phyloP scores from a whole-genome alignment of 1,140 invertebrate species.

The fruit fly (Drosophila melanogaster) region DNA sequence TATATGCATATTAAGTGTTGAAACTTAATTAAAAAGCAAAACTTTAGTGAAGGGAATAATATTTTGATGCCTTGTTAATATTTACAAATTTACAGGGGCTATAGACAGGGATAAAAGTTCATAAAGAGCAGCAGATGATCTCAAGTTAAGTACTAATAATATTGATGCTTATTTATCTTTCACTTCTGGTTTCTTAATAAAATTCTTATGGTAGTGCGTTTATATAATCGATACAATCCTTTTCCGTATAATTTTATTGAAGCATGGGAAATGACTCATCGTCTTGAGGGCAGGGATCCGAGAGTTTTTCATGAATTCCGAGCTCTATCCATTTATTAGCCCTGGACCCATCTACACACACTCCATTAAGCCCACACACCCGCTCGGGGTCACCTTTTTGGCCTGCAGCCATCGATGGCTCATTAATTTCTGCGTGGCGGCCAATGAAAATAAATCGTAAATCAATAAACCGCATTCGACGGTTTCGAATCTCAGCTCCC shows the following conservation, averaged over 20 bases:
- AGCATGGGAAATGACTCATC: conserved; percentile 27
- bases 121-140: not conserved
- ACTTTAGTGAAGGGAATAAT: conserved; percentile 29
- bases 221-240: not conserved
- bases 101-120: conserved; percentile 7
- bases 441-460: conserved; percentile 81
- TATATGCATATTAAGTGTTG: not conserved
- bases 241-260: not conserved
- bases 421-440: conserved; percentile 71
- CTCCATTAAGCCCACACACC: conserved; percentile 56
- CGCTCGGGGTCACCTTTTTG: conserved; percentile 66
- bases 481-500: not conserved
- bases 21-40: conserved; percentile 40
- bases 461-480: conserved; percentile 71
- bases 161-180: not conserved
- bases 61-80: conserved; percentile 24
- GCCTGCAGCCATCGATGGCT: conserved; percentile 65
- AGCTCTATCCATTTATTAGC: conserved; percentile 53
- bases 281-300: not conserved
- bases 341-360: conserved; percentile 20
- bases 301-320: conserved; percentile 7
- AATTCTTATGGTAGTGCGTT: not conserved
- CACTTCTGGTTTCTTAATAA: not conserved
- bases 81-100: conserved; percentile 12
- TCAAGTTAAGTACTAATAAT: not conserved